phyloP scores from a whole-genome alignment of 2,113 vertebrate species.

The Ifrita kowaldi region DNA sequence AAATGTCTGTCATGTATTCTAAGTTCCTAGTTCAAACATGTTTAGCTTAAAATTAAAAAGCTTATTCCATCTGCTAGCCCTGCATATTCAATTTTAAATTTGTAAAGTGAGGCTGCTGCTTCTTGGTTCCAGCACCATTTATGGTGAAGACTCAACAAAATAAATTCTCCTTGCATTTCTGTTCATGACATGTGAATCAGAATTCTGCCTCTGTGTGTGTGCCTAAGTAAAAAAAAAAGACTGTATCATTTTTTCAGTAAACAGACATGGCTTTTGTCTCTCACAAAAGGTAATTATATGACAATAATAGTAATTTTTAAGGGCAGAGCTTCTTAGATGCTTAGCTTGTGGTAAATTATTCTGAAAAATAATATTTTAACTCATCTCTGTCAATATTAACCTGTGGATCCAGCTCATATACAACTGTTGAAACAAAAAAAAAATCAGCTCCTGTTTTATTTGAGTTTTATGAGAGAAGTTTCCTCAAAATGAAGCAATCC shows the following conservation, averaged over 20 bases:
- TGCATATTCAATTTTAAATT: neutral
- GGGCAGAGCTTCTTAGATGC: neutral
- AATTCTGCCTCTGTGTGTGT: neutral
- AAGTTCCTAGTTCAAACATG: neutral
- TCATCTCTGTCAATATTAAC: neutral
- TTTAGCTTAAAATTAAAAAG: constrained; percentile 3
- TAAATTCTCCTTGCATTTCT: neutral
- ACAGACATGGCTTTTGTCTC: neutral
- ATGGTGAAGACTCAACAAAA: neutral
- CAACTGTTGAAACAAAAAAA: neutral
- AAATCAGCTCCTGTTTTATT: neutral
- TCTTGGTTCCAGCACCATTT: neutral
- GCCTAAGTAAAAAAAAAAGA: neutral
- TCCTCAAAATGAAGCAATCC: neutral
- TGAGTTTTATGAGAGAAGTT: neutral
- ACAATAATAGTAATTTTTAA: neutral
- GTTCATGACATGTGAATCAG: neutral
- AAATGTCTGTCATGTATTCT: neutral
- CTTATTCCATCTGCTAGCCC: neutral
- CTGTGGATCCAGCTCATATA: neutral
- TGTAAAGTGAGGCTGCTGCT: neutral
- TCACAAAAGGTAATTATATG: neutral
- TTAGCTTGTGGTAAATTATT: neutral
- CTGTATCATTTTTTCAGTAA: neutral
- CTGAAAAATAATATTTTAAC: neutral